Evolutionary conservation across 1,140 invertebrate genomes (phyloP).

Genomic region (Caenorhabditis remanei): DNA sequence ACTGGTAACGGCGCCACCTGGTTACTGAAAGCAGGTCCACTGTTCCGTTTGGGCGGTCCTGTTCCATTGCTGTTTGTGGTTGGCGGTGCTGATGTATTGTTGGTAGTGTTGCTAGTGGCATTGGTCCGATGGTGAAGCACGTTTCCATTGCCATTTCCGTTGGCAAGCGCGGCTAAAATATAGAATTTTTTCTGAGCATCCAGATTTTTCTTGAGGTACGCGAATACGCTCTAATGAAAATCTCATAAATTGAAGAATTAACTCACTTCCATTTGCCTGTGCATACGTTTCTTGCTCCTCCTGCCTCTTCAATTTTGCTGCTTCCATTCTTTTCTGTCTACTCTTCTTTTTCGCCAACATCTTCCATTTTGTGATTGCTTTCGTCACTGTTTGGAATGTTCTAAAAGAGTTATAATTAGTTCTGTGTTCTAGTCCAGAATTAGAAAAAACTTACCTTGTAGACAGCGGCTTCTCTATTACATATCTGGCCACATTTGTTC

Average conservation of each 20-base stretch:
- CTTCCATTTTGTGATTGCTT: conserved; percentile 71
- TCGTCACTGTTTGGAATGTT: conserved; percentile 67
- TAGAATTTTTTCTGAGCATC: background rate
- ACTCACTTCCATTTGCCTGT: conserved; percentile 18
- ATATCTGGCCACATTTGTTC: conserved; percentile 67
- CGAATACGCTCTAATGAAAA: background rate
- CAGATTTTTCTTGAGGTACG: no score
- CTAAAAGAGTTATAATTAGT: conserved; percentile 42
- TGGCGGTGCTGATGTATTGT: background rate
- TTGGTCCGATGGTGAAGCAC: conserved; percentile 17
- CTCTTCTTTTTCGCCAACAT: conserved; percentile 69
- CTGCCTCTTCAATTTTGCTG: conserved; percentile 59
- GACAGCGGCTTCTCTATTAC: conserved; percentile 66
- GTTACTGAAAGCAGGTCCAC: conserved; percentile 11
- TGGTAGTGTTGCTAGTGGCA: background rate
- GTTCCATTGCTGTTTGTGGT: conserved; percentile 6
- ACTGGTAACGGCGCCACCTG: conserved; percentile 5
- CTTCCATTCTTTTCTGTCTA: conserved; percentile 63
- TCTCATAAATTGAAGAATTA: background rate
- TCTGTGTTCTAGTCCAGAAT: background rate
- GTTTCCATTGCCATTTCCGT: conserved; percentile 37
- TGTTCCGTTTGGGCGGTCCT: background rate
- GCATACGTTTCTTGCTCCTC: conserved; percentile 52
- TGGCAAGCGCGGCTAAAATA: conserved; percentile 28
- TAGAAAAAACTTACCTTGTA: conserved; percentile 57